Evolutionary conservation across 2,888 invertebrate genomes (phyloP).

Genomic region (Agrochola lychnidis): DNA sequence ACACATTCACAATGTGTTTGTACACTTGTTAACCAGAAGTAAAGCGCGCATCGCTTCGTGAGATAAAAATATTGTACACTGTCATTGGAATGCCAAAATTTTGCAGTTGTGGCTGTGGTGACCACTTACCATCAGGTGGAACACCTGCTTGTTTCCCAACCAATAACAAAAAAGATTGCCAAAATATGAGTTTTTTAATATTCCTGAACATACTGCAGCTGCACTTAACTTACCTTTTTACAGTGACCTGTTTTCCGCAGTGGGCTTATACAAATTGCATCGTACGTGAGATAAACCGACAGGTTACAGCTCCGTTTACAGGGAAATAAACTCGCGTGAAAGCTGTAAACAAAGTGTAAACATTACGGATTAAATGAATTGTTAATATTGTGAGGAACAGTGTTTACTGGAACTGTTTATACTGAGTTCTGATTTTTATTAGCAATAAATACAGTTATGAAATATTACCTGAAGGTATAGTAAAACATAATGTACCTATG

Average conservation of each 20-base stretch:
- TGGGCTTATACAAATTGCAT: constrained; percentile 37
- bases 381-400: constrained; percentile 3
- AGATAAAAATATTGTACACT: too few relatives aligned
- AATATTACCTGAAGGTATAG: background rate
- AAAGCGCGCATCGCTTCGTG: too few relatives aligned
- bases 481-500: background rate
- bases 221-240: constrained; percentile 7
- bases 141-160: background rate
- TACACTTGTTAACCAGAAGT: too few relatives aligned
- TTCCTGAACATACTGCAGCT: background rate
- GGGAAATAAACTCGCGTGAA: constrained; percentile 17
- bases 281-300: constrained; percentile 13
- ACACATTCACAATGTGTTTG: too few relatives aligned
- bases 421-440: constrained; percentile 6
- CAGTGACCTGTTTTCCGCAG: constrained; percentile 7
- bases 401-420: constrained; percentile 11
- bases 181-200: constrained; percentile 4
- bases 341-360: constrained; percentile 25
- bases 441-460: background rate
- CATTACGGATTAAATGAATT: constrained; percentile 13
- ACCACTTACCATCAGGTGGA: background rate
- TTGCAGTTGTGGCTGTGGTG: too few relatives aligned
- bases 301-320: constrained; percentile 37
- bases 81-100: background rate
- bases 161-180: background rate